Evolutionary conservation across 2,113 vertebrate genomes (phyloP), one percentile per base, ranked within the genome.

Genomic region (Zingel zingel): DNA sequence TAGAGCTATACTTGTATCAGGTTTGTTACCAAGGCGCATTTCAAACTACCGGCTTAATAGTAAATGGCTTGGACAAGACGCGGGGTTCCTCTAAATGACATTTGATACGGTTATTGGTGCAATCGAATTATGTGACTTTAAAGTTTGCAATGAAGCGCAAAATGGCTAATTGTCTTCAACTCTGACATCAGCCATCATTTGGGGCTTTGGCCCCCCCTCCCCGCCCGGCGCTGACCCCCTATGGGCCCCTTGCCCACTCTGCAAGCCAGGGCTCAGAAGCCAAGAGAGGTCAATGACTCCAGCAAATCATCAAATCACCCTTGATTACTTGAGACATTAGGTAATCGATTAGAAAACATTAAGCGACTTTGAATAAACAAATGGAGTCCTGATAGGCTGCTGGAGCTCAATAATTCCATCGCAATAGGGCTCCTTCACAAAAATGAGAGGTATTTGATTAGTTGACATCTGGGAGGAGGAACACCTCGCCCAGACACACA

Each of bases 341-440:
- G 74, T 92, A 93, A 94, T 94, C 94, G 93, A 96, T 94, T 94
- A 93, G 93, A 94, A 94, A 94, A 94, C 91, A 91, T 93, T 91
- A 94, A 91, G 86, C 86, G 90, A 80, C 92, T 93, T 88, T 89
- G 85, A 92, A 93, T 94, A 93, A 93, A 93, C 92, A 95, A 75
- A 83, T 62, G n/a, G 53, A 67, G 75, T 83, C 67, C 30, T 88
- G 82, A 91, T 75, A 74, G 70, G 51, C 61, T 39, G 5, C 53
- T 50, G n/a, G 48, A 51, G 72, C 66, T 79, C 72, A 16, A 72
- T 80, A 30, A 81, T 39, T 79, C 27, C 11, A 43, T 18, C 1
- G 27, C 66, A 51, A 69, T 33, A 23, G 15, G 50, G 48, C 25
- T 82, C 86, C 83, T 83, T 86, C 68, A 76, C 65, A 79, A 75